Evolutionary conservation across 2,888 invertebrate species (phyloP).

Genomic region (Sinotaia quadrata): DNA sequence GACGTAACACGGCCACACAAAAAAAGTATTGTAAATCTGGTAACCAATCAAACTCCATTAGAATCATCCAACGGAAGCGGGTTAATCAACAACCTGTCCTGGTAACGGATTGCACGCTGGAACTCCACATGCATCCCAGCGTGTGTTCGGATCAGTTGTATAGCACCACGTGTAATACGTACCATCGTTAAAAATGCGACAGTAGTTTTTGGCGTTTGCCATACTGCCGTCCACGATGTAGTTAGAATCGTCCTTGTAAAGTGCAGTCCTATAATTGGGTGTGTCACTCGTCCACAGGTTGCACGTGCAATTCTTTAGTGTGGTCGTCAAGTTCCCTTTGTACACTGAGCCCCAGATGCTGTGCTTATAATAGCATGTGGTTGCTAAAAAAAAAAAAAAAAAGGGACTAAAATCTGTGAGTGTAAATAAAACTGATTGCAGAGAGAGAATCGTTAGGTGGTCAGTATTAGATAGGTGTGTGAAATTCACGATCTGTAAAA

Average conservation of each 20-base stretch:
- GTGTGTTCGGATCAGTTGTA: too few species aligned
- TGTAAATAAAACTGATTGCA: background rate
- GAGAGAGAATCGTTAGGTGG: background rate
- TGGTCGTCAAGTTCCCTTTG: background rate
- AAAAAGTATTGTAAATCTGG: too few species aligned
- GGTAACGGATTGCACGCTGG: too few species aligned
- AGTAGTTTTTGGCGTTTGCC: background rate
- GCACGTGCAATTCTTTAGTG: background rate
- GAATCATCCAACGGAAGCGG: too few species aligned
- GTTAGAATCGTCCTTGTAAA: background rate
- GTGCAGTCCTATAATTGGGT: too few species aligned
- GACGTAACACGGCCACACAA: too few species aligned
- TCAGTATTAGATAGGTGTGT: background rate
- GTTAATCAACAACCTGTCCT: too few species aligned
- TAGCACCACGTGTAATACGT: background rate
- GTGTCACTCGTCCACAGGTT: background rate
- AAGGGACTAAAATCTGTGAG: background rate
- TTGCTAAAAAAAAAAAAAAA: background rate
- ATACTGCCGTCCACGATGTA: background rate
- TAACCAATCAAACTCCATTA: too few species aligned
- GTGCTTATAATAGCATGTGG: background rate
- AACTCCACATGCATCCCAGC: too few species aligned
- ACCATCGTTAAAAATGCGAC: background rate
- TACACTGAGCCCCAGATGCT: background rate
- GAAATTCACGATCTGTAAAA: too few species aligned